phyloP scores from a whole-genome alignment of 2,113 vertebrate species.

The Crocuta crocuta region DNA sequence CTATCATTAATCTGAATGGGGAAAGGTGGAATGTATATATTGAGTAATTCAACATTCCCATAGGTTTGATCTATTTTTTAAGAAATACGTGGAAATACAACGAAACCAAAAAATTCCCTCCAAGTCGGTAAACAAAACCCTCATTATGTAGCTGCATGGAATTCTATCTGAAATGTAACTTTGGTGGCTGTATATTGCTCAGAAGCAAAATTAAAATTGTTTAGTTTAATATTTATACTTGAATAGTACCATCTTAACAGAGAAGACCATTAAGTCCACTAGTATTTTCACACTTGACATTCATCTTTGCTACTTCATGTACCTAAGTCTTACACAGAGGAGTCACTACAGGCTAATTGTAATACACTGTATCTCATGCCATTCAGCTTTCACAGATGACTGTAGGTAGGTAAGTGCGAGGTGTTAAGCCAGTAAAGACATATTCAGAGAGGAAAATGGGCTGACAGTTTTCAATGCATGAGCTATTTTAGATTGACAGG shows the following conservation, averaged over 20 bases:
- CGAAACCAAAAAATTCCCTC: neutral
- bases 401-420: neutral
- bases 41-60: neutral
- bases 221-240: neutral
- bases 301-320: neutral
- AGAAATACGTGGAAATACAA: neutral
- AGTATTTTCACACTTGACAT: neutral
- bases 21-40: neutral
- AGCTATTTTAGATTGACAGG: conserved; percentile 29
- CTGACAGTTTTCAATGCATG: neutral
- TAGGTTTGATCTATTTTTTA: neutral
- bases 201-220: neutral
- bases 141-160: neutral
- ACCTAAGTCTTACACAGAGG: neutral
- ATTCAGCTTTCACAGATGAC: neutral
- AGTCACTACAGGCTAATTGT: neutral
- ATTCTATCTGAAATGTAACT: neutral
- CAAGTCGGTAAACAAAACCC: neutral
- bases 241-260: neutral
- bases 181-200: neutral
- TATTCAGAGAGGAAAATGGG: neutral
- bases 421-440: neutral
- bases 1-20: neutral
- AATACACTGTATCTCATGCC: neutral
- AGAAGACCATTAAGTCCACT: neutral